phyloP scores from a whole-genome alignment of 2,888 invertebrate genomes.

The Ophion ellenae region DNA sequence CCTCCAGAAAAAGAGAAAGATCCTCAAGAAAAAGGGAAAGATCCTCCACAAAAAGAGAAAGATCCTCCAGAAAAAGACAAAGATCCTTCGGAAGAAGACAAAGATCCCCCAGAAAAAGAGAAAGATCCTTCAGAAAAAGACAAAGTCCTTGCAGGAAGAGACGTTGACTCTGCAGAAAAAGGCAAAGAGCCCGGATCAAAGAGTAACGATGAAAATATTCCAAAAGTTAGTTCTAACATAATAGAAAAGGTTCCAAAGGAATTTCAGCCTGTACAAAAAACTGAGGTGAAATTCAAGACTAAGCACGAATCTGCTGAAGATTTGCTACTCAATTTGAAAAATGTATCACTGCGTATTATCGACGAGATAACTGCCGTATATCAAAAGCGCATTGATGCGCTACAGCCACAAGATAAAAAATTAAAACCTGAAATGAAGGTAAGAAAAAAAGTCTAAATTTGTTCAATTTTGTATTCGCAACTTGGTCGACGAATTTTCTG shows the following conservation, averaged over 20 bases:
- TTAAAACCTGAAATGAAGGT: constrained; percentile 5
- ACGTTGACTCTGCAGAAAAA: background rate
- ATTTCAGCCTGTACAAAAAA: background rate
- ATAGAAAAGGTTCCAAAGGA: background rate
- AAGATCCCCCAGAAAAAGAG: background rate
- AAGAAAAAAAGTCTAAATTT: background rate
- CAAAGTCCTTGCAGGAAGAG: background rate
- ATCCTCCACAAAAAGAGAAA: background rate
- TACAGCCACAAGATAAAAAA: background rate
- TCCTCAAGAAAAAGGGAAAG: background rate
- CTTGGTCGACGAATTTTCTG: background rate
- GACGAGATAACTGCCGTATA: background rate
- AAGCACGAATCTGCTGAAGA: background rate
- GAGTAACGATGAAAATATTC: background rate
- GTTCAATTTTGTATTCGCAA: background rate
- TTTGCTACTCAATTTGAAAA: background rate
- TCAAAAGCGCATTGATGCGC: background rate
- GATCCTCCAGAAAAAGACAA: background rate
- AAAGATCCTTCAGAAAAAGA: background rate
- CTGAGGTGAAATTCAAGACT: background rate
- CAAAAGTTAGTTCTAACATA: too few relatives aligned
- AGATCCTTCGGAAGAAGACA: background rate
- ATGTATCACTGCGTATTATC: background rate
- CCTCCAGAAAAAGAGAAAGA: too few relatives aligned
- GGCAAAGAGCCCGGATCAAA: background rate